Base-by-base conservation (phyloP, 2,888 invertebrate species). In the Erebia palarica region DNA sequence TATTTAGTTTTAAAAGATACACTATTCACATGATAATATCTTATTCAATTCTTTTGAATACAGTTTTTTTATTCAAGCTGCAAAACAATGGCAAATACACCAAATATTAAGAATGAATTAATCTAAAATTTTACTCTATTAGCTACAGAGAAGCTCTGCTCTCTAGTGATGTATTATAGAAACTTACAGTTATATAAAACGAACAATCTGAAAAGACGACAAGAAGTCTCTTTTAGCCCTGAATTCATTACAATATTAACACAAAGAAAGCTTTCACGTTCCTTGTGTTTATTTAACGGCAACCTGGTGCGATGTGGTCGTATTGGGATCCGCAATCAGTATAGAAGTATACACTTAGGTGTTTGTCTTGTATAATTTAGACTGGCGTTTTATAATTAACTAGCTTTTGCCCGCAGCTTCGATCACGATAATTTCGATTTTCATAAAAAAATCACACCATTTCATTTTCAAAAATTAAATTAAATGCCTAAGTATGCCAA, bases 241-340 rank as follows among this genome's bases (percentile, higher is more conserved):
- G 13, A 63, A 63, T 59, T 55, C 55, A 69, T 47, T 70, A 60
- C 60, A 61, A 66, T 47, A 66, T 70, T 70, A 70, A 70, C 61
- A 57, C 66, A 57, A 65, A 66, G 66, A 70, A 66, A 70, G 66
- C 70, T 70, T 70, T 63, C 53, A 70, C 49, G 61, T 70, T 44
- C 65, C 61, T 67, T 59, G n/a, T 58, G 58, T 67, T 67, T 59
- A 67, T 44, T 67, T 67, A 21, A 59, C 67, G 60, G 61, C 47
- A 57, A 66, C 65, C 66, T 70, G 67, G 59, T 59, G 67, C 21
- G 44, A 57, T 59, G 59, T 59, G 71, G 79, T 78, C 76, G 79
- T 75, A 74, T 73, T 79, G 80, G 80, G 82, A 81, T 81, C 78
- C 76, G 78, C 82, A 82, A 83, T 82, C 81, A 81, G 78, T 76